phyloP scores from a whole-genome alignment of 2,888 invertebrate genomes.

The Phyllotreta cruciferae region DNA sequence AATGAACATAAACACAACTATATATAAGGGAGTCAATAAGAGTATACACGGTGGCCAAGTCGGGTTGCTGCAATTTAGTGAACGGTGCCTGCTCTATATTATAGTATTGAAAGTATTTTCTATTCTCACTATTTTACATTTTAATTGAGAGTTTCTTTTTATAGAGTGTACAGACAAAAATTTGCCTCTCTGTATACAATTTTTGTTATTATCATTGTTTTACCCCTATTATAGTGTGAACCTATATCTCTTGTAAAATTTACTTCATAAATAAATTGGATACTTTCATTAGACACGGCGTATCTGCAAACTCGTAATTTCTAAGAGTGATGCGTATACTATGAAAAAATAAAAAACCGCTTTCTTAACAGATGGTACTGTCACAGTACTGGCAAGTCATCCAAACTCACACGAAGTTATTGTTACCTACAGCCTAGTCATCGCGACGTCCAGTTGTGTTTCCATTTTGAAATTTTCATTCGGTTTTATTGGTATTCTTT shows the following conservation, averaged over 20 bases:
- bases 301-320: slow-evolving; percentile 11
- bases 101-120: too few relatives aligned
- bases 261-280: slow-evolving; percentile 3
- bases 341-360: slow-evolving; percentile 25
- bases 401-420: slow-evolving; percentile 57
- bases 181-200: too few relatives aligned
- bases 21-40: too few relatives aligned
- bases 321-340: not conserved
- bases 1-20: too few relatives aligned
- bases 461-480: slow-evolving; percentile 41
- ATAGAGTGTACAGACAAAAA: too few relatives aligned
- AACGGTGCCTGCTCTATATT: too few relatives aligned
- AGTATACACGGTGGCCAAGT: too few relatives aligned
- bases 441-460: slow-evolving; percentile 49
- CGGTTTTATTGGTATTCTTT: slow-evolving; percentile 42
- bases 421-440: slow-evolving; percentile 54
- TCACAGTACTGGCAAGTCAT: slow-evolving; percentile 50
- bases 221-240: too few relatives aligned
- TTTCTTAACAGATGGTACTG: slow-evolving; percentile 37
- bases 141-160: too few relatives aligned
- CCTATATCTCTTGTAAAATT: not conserved
- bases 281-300: slow-evolving; percentile 8
- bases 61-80: too few relatives aligned
- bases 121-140: too few relatives aligned
- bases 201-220: too few relatives aligned